Evolutionary conservation across 2,113 vertebrate genomes (phyloP), one percentile per base, ranked within the genome.

Genomic region (Barnardius zonarius): DNA sequence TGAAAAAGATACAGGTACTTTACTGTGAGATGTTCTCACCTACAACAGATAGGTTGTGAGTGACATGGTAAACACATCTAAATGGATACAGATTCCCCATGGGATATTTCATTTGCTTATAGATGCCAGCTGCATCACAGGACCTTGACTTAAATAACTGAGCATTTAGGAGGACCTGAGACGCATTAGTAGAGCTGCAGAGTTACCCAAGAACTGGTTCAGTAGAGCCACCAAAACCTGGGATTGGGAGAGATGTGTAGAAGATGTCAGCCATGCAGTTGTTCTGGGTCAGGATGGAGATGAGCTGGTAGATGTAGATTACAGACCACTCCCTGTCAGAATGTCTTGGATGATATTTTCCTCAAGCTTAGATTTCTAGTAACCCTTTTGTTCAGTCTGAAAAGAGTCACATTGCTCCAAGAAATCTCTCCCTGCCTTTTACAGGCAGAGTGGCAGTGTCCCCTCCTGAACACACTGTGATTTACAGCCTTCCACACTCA

Each of bases 401-500:
- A 64, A 55, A 90, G 61, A 88, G 44, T 62, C 48, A 48, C 44
- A 55, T 2, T 91, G 62, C 74, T 90, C 69, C 37, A 35, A 75
- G 78, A 94, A 59, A 83, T 27, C 63, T 82, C 74, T 37, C 73
- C 70, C 70, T 91, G 63, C 28, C 67, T 95, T 95, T 84, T 85
- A 41, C 73, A 92, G 74, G 90, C 84, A 94, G 94, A 91, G 87
- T 89, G 92, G 74, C 54, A 90, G 93, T 91, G 91, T 95, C 90
- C 87, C 63, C 89, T 90, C 90, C 87, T 54, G 87, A 94, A 95
- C 67, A 83, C 74, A 57, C 28, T 4, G 44, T 85, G 90, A 95
- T 95, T 96, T 96, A 96, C 93, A 92, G 90, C 84, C 84, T 69
- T 92, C 84, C 82, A 76, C 46, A 27, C 78, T 93, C 81, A 48